These are phyloP conservation scores for Platygyra sinensis DNA, from an alignment of 64 coral and sea anemone genomes.

Conservation along the genomic window DNA sequence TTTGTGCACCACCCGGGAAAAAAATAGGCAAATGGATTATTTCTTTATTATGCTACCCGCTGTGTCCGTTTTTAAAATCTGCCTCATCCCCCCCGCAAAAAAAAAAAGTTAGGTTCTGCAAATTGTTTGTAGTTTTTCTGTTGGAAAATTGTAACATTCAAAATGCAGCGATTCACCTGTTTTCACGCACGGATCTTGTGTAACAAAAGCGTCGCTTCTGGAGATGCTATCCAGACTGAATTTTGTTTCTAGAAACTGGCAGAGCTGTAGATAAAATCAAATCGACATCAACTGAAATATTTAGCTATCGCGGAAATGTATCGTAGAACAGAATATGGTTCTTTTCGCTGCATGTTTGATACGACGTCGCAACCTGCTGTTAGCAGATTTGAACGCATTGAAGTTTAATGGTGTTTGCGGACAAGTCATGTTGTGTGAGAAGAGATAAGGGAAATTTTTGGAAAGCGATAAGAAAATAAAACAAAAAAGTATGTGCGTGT, in stretches of 20 bases:
- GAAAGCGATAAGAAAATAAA: background rate
- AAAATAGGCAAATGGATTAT: background rate
- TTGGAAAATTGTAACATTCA: background rate
- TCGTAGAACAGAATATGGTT: background rate
- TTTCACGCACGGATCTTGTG: too few species aligned
- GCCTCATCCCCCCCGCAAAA: too few species aligned
- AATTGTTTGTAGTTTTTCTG: background rate
- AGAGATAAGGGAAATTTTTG: background rate
- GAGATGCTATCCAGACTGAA: too few species aligned
- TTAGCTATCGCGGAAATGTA: too few species aligned
- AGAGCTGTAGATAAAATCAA: too few species aligned
- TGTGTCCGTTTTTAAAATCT: background rate
- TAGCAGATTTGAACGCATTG: background rate
- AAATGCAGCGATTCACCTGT: too few species aligned
- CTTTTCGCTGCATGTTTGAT: background rate
- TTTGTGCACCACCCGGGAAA: background rate
- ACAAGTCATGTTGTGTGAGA: background rate
- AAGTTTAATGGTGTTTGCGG: background rate
- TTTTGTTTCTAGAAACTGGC: too few species aligned
- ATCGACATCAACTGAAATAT: too few species aligned
- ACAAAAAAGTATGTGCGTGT: background rate
- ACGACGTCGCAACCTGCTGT: background rate
- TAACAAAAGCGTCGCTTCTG: too few species aligned
- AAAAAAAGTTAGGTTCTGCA: background rate
- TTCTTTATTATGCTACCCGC: background rate